Evolutionary conservation across 1,140 invertebrate genomes (phyloP), one percentile per base, ranked within the genome.

Genomic region (Anoplophora glabripennis): DNA sequence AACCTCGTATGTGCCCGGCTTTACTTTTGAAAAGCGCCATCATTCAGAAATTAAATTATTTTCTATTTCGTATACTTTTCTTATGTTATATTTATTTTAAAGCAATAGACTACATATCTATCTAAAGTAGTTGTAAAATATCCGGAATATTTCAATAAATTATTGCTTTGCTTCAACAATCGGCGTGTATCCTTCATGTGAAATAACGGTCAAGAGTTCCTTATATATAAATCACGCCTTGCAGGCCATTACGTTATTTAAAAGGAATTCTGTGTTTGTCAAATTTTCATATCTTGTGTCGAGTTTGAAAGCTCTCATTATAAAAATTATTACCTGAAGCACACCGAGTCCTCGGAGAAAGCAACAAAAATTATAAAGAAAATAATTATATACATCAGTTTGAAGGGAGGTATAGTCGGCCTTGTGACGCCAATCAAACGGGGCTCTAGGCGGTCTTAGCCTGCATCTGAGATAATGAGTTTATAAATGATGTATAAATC

Each of bases 401-500:
- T 60, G 57, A 60, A 61, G 57, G 64, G 60, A 63, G 64, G 60
- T 35, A 44, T 53, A 58, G 34, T 51, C 53, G 64, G 60, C 60
- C 64, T 66, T 66, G 61, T 58, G 61, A 66, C 64, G 64, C 71
- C 71, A 72, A 72, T 72, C 71, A 72, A 65, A 65, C n/a, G 36
- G 33, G 56, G 59, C 70, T 68, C 58, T 61, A 67, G 69, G 70
- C 70, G 64, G 65, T 69, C 59, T 57, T 56, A 59, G 56, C 56
- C 63, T 61, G 67, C 59, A 63, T 67, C 61, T 54, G 40, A 68
- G 65, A 75, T 75, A 75, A 76, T 75, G 74, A 75, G 74, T 75
- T 74, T 73, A 76, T 76, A 76, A 76, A 75, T 69, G 75, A 70
- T 63, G 67, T 69, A 75, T 76, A 76, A 76, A 76, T 76, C 75